phyloP scores from a whole-genome alignment of 2,888 invertebrate genomes.

The Diadegma fenestrale region DNA sequence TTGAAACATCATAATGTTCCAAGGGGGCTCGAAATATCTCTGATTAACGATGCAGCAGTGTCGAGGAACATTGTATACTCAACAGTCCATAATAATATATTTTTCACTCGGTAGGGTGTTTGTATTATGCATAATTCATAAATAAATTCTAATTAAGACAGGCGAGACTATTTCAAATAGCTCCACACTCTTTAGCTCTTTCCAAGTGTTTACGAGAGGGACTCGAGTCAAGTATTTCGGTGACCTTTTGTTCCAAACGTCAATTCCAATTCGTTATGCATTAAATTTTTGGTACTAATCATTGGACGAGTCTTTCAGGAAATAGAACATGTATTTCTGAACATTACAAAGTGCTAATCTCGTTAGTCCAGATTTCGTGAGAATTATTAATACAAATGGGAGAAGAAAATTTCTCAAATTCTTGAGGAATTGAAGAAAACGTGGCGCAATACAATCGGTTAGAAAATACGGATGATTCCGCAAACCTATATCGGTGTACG shows the following conservation, averaged over 20 bases:
- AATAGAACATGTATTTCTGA: slow-evolving; percentile 11
- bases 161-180: not conserved
- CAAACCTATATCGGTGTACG: too few species aligned
- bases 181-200: not conserved
- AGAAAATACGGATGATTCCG: too few species aligned
- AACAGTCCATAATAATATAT: not conserved
- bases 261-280: not conserved
- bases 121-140: not conserved
- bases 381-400: not conserved
- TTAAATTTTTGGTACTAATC: not conserved
- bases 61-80: not conserved
- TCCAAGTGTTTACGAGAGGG: not conserved
- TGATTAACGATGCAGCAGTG: not conserved
- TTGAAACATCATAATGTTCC: not conserved
- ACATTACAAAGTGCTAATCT: slow-evolving; percentile 37
- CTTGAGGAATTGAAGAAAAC: too few species aligned
- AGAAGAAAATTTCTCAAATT: too few species aligned
- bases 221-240: not conserved
- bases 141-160: not conserved
- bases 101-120: not conserved
- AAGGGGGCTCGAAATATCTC: not conserved
- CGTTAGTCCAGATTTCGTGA: slow-evolving; percentile 12
- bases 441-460: too few species aligned
- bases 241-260: slow-evolving; percentile 5
- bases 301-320: slow-evolving; percentile 1